Base-by-base conservation (phyloP, 2,797 vertebrate genomes). In the Sylvilagus floridanus region DNA sequence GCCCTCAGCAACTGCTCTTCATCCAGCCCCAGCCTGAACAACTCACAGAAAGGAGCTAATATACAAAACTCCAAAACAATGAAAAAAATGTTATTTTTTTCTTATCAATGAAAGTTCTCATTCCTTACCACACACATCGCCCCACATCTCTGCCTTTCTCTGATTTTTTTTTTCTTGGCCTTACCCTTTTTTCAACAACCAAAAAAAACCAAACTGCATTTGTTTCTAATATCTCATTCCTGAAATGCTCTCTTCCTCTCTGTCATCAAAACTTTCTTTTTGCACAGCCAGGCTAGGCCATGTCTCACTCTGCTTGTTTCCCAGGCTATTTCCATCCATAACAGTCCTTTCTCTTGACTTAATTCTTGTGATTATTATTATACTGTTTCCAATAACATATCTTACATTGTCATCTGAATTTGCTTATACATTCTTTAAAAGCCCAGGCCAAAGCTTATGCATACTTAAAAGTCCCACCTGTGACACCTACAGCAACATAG, bases 211-310 rank as follows among this genome's bases (percentile, higher is more conserved):
- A 72, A 79, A 47, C 28, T 52, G 32, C 37, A 84, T 89, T 63
- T 52, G 12, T 75, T 35, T 14, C 57, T 37, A 68, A 54, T 17
- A 85, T 5, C n/a, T 54, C 32, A 69, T 78, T 24, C 35, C 85
- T 82, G 77, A 84, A 78, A 71, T 21, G 7, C 50, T 72, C 21
- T 96, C 42, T 88, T 88, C 22, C 22, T 71, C 63, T 77, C 83
- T 84, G 57, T 62, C 28, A 72, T 50, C 37, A 92, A 30, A 54
- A 42, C 16, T 57, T 92, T 32, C 47, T 71, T 76, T 93, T 66
- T 50, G 83, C 30, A 78, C 0, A 75, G 42, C 13, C 71, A 93
- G 54, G 19, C 17, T 52, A 84, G 35, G 79, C 65, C 72, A 85
- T 81, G 54, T 68, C 19, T 47, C 16, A 87, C 32, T 75, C 72